A percentile compares a stretch with the other conserved stretches of the same genome.
Evolutionary conservation across 1,140 invertebrate genomes (phyloP).

Genomic region (Cyrtorhinus lividipennis): DNA sequence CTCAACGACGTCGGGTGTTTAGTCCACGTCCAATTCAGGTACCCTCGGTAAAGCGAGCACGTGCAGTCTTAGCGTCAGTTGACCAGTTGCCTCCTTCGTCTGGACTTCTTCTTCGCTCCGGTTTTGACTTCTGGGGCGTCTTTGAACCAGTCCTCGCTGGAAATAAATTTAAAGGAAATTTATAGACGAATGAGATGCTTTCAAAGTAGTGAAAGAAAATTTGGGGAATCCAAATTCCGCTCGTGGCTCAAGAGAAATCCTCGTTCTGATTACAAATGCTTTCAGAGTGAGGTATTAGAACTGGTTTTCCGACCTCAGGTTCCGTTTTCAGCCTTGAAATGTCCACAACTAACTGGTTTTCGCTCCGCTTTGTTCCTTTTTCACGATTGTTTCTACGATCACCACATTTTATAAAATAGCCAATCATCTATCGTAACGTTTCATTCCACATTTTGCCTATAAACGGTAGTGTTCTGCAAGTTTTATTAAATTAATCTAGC

Average conservation of each 20-base stretch:
- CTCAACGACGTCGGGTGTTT: no score
- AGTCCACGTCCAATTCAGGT: not conserved
- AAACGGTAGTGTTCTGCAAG: no score
- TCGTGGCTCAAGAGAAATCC: not conserved
- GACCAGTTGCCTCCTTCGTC: constrained; percentile 13
- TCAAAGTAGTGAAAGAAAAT: not conserved
- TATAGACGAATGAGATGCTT: not conserved
- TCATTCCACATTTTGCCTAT: no score
- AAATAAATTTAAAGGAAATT: constrained; percentile 28
- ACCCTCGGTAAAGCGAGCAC: not conserved
- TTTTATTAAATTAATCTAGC: no score
- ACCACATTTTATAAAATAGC: no score
- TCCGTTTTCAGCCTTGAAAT: not conserved
- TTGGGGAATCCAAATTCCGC: not conserved
- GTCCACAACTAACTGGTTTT: no score
- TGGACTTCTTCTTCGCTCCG: constrained; percentile 28
- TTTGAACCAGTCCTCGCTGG: constrained; percentile 75
- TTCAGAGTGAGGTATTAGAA: not conserved
- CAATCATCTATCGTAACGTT: no score
- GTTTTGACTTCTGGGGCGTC: constrained; percentile 34
- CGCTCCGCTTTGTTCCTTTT: no score
- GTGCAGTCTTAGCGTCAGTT: not conserved
- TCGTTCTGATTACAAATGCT: not conserved
- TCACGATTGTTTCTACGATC: no score
- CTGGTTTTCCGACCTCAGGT: not conserved